These are phyloP conservation scores for Stichopus horrens DNA, from an alignment of 53 echinoderm and acorn worm genomes.

Conservation along the genomic window DNA sequence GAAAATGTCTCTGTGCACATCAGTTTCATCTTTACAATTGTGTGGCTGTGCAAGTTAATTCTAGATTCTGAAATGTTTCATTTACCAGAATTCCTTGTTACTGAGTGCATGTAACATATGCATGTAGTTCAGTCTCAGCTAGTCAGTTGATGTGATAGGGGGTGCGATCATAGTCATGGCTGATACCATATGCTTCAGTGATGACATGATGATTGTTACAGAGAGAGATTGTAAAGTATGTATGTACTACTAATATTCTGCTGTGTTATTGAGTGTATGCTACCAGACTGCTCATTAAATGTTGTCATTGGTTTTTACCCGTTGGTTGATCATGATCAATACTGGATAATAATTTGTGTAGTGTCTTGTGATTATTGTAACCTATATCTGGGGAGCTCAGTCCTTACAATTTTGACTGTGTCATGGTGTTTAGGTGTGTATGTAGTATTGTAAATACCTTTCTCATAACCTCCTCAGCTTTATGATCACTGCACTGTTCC, in stretches of 20 bases:
- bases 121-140: too few relatives aligned
- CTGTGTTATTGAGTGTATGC: background rate
- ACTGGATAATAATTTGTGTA: background rate
- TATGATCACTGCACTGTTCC: background rate
- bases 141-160: too few relatives aligned
- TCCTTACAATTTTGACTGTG: background rate
- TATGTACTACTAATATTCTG: too few relatives aligned
- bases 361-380: background rate
- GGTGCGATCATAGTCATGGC: too few relatives aligned
- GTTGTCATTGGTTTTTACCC: background rate
- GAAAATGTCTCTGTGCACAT: background rate
- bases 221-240: too few relatives aligned
- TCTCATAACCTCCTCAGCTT: background rate
- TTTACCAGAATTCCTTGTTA: too few relatives aligned
- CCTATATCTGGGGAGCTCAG: background rate
- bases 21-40: background rate
- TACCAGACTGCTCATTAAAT: background rate
- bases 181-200: too few relatives aligned
- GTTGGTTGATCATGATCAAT: background rate
- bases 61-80: background rate
- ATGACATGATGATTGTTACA: too few relatives aligned
- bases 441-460: background rate
- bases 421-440: background rate
- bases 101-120: too few relatives aligned
- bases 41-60: background rate